phyloP scores from a whole-genome alignment of 2,888 invertebrate genomes.

The Agrenia bidenticulata region DNA sequence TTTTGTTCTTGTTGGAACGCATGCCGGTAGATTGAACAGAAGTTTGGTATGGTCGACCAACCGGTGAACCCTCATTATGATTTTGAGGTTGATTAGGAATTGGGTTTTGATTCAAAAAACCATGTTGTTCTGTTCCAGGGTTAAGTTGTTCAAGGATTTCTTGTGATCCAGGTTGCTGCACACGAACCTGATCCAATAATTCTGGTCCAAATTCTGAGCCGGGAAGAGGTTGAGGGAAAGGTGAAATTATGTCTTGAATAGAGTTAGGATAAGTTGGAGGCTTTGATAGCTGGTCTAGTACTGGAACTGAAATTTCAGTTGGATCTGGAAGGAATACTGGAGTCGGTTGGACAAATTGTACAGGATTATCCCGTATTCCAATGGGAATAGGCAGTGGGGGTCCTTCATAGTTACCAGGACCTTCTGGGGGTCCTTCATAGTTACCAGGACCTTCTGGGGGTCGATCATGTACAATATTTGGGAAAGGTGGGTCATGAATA shows the following conservation, averaged over 20 bases:
- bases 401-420: neutral
- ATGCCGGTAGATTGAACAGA: neutral
- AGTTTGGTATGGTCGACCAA: neutral
- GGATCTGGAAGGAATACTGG: slow-evolving; percentile 7
- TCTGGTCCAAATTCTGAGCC: neutral
- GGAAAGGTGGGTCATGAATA: neutral
- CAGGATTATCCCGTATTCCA: neutral
- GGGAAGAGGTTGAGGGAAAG: slow-evolving; percentile 6
- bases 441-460: neutral
- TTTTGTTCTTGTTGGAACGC: neutral
- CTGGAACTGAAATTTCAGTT: neutral
- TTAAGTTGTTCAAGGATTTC: neutral
- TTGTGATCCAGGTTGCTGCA: neutral
- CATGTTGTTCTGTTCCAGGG: neutral
- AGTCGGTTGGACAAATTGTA: neutral
- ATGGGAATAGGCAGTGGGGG: neutral
- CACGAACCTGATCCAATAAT: neutral
- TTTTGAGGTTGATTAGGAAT: neutral
- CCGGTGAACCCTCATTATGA: too few species aligned
- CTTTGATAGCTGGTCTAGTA: slow-evolving; percentile 11
- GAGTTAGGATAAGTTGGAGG: slow-evolving; percentile 44
- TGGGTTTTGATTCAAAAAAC: neutral
- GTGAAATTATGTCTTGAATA: slow-evolving; percentile 48
- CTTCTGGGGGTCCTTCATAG: neutral
- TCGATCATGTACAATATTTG: neutral